These are phyloP conservation scores for Troides helena DNA, from an alignment of 2,888 invertebrate genomes.

Conservation along the genomic window DNA sequence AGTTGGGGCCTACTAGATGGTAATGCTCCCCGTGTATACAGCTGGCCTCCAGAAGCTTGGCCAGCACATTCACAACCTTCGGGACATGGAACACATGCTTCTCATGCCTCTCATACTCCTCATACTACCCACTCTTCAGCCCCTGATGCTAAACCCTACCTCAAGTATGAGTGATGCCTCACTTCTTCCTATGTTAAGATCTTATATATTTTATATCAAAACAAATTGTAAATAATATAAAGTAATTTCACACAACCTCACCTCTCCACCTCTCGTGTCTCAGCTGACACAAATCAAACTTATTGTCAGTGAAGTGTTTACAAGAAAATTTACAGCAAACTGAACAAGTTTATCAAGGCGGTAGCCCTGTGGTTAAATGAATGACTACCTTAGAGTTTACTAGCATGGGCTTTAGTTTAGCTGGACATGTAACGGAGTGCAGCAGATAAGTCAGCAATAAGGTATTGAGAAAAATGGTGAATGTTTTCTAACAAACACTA, in stretches of 20 bases:
- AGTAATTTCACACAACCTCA: conserved; percentile 52
- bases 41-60: conserved; percentile 51
- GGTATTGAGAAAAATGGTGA: no score
- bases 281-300: conserved; percentile 25
- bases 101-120: conserved; percentile 42
- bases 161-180: conserved; percentile 68
- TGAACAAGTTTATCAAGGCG: no score
- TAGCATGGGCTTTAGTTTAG: no score
- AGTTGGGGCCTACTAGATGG: conserved; percentile 63
- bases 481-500: no score
- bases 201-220: conserved; percentile 71
- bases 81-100: conserved; percentile 43
- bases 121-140: conserved; percentile 45
- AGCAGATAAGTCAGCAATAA: no score
- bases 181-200: conserved; percentile 56
- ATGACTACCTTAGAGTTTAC: no score
- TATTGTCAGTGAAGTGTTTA: conserved; percentile 1
- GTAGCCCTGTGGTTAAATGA: no score
- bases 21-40: conserved; percentile 47
- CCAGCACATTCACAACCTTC: conserved; percentile 43
- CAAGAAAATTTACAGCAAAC: no score
- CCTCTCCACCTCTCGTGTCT: conserved; percentile 34
- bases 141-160: conserved; percentile 69
- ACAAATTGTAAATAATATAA: conserved; percentile 67
- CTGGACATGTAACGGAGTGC: no score